These are phyloP conservation scores for Heliconius himera DNA, from an alignment of 1,140 invertebrate genomes.

Conservation along the genomic window DNA sequence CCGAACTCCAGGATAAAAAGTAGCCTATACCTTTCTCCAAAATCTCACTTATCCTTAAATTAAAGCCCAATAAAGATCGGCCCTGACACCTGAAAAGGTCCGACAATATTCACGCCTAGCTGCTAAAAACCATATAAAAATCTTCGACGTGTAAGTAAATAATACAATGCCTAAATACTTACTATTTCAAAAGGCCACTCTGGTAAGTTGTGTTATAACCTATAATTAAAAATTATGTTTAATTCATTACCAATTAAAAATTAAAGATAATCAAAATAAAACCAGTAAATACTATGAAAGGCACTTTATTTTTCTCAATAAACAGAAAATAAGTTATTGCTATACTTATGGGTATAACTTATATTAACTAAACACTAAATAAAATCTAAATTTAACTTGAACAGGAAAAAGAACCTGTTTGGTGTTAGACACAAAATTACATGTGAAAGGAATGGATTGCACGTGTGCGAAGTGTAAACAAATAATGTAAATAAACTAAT, in stretches of 20 bases:
- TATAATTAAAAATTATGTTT: too few relatives aligned
- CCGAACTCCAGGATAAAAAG: too few relatives aligned
- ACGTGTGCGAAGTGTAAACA: slow-evolving; percentile 27
- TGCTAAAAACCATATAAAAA: too few relatives aligned
- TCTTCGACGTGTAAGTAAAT: too few relatives aligned
- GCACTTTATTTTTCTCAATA: slow-evolving; percentile 69
- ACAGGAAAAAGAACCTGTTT: slow-evolving; percentile 21
- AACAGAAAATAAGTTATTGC: slow-evolving; percentile 64
- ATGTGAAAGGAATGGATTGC: slow-evolving; percentile 50
- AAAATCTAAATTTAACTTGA: slow-evolving; percentile 36
- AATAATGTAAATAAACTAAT: slow-evolving; percentile 15
- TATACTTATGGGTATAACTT: slow-evolving; percentile 57
- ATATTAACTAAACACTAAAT: slow-evolving; percentile 42
- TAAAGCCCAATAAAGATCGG: too few relatives aligned
- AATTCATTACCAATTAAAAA: background rate
- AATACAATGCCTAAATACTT: too few relatives aligned
- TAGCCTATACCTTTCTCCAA: too few relatives aligned
- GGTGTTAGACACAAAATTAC: slow-evolving; percentile 32
- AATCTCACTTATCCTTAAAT: too few relatives aligned
- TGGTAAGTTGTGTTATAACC: background rate
- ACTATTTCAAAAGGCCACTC: too few relatives aligned
- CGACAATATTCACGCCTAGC: too few relatives aligned
- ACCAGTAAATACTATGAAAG: slow-evolving; percentile 53
- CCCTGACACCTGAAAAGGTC: too few relatives aligned
- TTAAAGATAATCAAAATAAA: slow-evolving; percentile 1